Base-by-base conservation (phyloP, 2,113 vertebrate species). In the Eulacestoma nigropectus region DNA sequence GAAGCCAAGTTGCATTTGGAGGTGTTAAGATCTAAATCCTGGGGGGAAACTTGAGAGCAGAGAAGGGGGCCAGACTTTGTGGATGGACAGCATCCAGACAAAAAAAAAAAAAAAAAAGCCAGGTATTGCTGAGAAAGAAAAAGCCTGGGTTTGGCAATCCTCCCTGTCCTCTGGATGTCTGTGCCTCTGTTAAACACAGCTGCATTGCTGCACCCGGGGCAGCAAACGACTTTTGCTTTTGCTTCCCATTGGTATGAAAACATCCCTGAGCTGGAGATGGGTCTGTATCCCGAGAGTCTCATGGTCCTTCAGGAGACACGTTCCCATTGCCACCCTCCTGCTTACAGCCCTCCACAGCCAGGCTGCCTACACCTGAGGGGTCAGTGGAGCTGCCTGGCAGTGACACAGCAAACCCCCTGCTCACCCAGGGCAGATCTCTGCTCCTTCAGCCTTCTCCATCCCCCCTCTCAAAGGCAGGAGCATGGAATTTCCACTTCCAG, bases 21-120 rank as follows among this genome's bases (percentile, higher is more conserved):
- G 50, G 68, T 93, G 95, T 86, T 89, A 94, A 93, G 79, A 52
- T 86, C 68, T 90, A 60, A 94, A 93, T 91, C 82, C 85, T 95
- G 33, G 65, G 49, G 67, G 68, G 85, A 96, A 95, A 96, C 64
- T 12, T 63, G 60, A 93, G 90, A 95, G 63, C 39, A 74, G 83
- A 92, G 72, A 59, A 90, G 44, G 56, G 62, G 75, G 64, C 15
- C 72, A 81, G 44, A 39, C n/a, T 90, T 78, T 75, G 77, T 77
- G 33, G 50, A 74, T 70, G 80, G 76, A 78, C 60, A 87, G 77
- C 64, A 81, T 77, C 35, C 3, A 29, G 52, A 65, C n/a, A 13
- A 75, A 49, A 39, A 65, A 79, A 44, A 39, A 65, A 79, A 44
- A 47, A 47, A n/a, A 29, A 52, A 11, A 22, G 37, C 16, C 57